Evolutionary conservation across 2,797 vertebrate genomes (phyloP), one percentile per base, ranked within the genome.

Genomic region (Alectoris magna): DNA sequence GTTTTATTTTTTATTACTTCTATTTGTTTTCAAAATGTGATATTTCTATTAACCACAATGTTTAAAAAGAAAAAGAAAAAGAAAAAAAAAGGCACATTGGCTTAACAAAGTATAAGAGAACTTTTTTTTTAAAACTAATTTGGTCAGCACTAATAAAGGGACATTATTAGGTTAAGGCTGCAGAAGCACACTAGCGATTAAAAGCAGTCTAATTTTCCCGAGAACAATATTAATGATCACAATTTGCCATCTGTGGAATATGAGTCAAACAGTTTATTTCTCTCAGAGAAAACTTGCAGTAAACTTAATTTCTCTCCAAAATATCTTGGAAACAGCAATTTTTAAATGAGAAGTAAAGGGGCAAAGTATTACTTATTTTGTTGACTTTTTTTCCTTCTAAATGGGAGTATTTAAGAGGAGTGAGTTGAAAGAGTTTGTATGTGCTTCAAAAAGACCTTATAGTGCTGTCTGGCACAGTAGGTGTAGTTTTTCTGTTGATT

Each of bases 241-340:
- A 80, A 6, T 87, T 91, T 78, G 69, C 81, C 38, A 66, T 55
- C 38, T 87, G 66, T 59, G 36, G 34, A 80, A 87, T 88, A 80
- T 6, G 26, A 87, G 88, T 77, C 27, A 49, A 90, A 70, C 31
- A 73, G 67, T 58, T 72, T 68, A 11, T 70, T 92, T 73, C 38
- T 68, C 53, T 75, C 53, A 56, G 39, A 84, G 17, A 85, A 93
- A 92, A 92, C 64, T 27, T 77, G 39, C 41, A 80, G 29, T 34
- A 79, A 76, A 87, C 76, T 48, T 48, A 89, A 74, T 80, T 93
- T 89, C 4, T 92, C 44, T 80, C 26, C 53, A 36, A 58, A 71
- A 67, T 53, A 48, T 23, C 17, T 69, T 34, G 34, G 19, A 79
- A 36, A 83, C 14, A 58, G 24, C 2, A 63, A 51, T 67, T 87